These are phyloP conservation scores for Agrilus biguttatus DNA, from an alignment of 2,888 invertebrate genomes.

Conservation along the genomic window DNA sequence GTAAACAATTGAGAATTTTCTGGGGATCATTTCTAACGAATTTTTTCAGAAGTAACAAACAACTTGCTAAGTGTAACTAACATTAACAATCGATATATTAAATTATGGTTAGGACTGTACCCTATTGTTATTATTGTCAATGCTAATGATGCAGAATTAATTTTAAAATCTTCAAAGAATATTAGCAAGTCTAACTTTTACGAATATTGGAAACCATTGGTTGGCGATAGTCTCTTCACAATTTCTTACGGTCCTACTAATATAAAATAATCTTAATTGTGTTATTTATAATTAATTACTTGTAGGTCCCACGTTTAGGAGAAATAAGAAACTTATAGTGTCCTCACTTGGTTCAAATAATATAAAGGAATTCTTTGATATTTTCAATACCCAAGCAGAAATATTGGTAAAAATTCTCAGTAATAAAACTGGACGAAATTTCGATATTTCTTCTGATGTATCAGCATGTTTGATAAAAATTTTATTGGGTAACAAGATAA, in stretches of 20 bases:
- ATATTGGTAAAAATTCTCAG: too few relatives aligned
- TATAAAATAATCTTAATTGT: too few relatives aligned
- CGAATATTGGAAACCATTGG: slow-evolving; percentile 68
- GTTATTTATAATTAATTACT: too few relatives aligned
- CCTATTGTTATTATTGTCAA: slow-evolving; percentile 58
- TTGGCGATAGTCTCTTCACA: slow-evolving; percentile 59
- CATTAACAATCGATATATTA: slow-evolving; percentile 33
- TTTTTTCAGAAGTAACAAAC: not conserved
- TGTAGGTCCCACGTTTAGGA: too few relatives aligned
- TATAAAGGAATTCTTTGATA: too few relatives aligned
- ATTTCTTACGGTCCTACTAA: too few relatives aligned
- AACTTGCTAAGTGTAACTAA: too few relatives aligned
- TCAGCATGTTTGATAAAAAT: slow-evolving; percentile 4
- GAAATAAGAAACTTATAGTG: too few relatives aligned
- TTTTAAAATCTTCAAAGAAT: slow-evolving; percentile 66
- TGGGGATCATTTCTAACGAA: too few relatives aligned
- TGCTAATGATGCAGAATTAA: slow-evolving; percentile 64
- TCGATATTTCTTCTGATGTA: slow-evolving; percentile 5
- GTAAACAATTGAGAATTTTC: too few relatives aligned
- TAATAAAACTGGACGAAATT: slow-evolving; percentile 1
- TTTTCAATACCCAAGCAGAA: too few relatives aligned
- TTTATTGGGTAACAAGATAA: slow-evolving; percentile 4
- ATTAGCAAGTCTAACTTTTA: slow-evolving; percentile 70
- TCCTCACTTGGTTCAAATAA: too few relatives aligned
- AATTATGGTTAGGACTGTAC: slow-evolving; percentile 63